Evolutionary conservation across 2,113 vertebrate genomes (phyloP).

Genomic region (Ivindomyrus marchei): DNA sequence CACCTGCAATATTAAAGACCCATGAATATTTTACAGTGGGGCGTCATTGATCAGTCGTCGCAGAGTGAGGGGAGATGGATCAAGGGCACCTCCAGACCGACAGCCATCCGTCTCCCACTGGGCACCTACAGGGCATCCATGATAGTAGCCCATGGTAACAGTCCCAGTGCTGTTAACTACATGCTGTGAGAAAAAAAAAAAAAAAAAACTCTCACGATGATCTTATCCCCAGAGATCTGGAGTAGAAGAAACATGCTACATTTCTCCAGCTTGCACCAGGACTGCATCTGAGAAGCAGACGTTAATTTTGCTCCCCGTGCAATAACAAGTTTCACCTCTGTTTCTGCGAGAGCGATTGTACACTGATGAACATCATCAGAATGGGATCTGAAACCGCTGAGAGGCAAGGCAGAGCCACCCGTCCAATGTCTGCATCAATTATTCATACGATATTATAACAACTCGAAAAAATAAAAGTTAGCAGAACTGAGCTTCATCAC

Average conservation of each 20-base stretch:
- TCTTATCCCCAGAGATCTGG: background rate
- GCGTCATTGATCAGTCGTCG: conserved; percentile 8
- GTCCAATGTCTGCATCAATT: background rate
- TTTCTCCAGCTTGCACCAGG: background rate
- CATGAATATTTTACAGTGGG: conserved; percentile 6
- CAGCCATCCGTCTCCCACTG: background rate
- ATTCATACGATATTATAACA: conserved; percentile 11
- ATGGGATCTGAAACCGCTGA: background rate
- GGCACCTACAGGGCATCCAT: background rate
- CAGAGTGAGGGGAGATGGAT: background rate
- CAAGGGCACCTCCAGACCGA: background rate
- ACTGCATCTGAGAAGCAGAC: background rate
- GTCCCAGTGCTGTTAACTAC: background rate
- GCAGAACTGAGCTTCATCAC: background rate
- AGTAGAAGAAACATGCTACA: background rate
- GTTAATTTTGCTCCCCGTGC: background rate
- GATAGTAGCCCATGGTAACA: background rate
- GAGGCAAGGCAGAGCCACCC: background rate
- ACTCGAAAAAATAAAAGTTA: background rate
- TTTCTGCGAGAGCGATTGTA: background rate
- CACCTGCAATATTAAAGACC: conserved; percentile 18
- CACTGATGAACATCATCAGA: background rate
- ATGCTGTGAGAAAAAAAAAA: background rate
- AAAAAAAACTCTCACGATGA: background rate
- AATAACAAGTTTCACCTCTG: background rate